These are phyloP conservation scores for Thermophis baileyi DNA, from an alignment of 2,113 vertebrate genomes.

Conservation along the genomic window DNA sequence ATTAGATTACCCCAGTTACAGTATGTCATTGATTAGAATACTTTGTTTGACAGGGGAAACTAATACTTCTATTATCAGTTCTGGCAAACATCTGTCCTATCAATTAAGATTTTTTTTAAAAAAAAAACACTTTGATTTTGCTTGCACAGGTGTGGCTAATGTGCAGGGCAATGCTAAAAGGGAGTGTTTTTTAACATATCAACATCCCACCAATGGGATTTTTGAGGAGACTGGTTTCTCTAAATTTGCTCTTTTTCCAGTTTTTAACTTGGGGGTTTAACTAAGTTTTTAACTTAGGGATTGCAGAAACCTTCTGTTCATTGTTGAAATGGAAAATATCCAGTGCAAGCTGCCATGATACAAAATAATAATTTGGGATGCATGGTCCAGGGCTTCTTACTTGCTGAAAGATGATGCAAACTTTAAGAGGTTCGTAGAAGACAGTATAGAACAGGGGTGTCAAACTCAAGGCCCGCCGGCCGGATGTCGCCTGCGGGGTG, in stretches of 20 bases:
- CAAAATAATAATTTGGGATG: background rate
- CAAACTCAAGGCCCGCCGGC: no score
- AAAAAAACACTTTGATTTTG: background rate
- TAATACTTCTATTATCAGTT: background rate
- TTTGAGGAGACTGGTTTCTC: background rate
- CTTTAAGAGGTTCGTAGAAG: background rate
- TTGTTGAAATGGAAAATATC: background rate
- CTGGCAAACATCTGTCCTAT: background rate
- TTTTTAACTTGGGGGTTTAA: no score
- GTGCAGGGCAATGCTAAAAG: background rate
- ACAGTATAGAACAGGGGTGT: background rate
- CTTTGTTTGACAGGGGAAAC: background rate
- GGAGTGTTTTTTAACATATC: background rate
- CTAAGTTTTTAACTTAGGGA: no score
- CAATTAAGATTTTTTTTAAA: background rate
- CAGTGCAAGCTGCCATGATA: background rate
- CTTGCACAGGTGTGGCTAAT: background rate
- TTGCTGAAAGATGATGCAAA: background rate
- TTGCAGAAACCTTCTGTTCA: background rate
- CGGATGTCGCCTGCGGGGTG: no score
- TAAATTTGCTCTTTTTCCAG: background rate
- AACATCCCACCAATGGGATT: background rate
- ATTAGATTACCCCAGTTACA: background rate
- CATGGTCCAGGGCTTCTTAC: background rate
- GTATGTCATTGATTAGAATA: background rate